Percentiles rank a stretch among this genome's conserved stretches.
These are phyloP conservation scores for Cheilosia grossa DNA, from an alignment of 2,888 invertebrate species.

Conservation along the genomic window DNA sequence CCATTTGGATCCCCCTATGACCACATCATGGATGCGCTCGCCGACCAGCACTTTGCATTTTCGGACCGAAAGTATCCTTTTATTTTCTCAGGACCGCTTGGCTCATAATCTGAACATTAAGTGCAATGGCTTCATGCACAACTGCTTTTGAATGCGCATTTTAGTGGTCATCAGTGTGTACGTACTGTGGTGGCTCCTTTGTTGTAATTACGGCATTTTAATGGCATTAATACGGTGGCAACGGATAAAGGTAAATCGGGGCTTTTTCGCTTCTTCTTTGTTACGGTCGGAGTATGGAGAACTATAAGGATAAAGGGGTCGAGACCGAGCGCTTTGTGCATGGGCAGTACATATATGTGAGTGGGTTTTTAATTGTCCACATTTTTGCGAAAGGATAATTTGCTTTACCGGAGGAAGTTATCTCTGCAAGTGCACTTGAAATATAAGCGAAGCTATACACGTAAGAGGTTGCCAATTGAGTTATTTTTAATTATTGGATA, in stretches of 20 bases:
- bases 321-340: neutral
- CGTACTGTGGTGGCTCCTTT: constrained; percentile 40
- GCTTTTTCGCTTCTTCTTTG: constrained; percentile 1
- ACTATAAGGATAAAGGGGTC: constrained; percentile 8
- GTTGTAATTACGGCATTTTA: constrained; percentile 63
- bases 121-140: constrained; percentile 70
- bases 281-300: neutral
- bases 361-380: constrained; percentile 45
- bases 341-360: neutral
- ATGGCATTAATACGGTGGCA: constrained; percentile 47
- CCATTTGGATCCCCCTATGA: constrained; percentile 41
- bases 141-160: constrained; percentile 65
- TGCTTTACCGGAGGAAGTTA: too few relatives aligned
- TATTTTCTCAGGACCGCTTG: constrained; percentile 56
- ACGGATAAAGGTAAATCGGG: constrained; percentile 33
- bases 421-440: too few relatives aligned
- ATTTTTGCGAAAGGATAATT: constrained; percentile 45
- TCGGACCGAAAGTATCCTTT: constrained; percentile 35
- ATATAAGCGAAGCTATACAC: too few relatives aligned
- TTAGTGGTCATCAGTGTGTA: constrained; percentile 51
- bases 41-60: constrained; percentile 42
- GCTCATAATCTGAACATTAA: constrained; percentile 70
- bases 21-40: constrained; percentile 18
- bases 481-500: too few relatives aligned
- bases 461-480: too few relatives aligned